Percentiles rank a stretch among this genome's conserved stretches.
These are phyloP conservation scores for Sinocyclocheilus grahami DNA, from an alignment of 2,113 vertebrate species.

Conservation along the genomic window DNA sequence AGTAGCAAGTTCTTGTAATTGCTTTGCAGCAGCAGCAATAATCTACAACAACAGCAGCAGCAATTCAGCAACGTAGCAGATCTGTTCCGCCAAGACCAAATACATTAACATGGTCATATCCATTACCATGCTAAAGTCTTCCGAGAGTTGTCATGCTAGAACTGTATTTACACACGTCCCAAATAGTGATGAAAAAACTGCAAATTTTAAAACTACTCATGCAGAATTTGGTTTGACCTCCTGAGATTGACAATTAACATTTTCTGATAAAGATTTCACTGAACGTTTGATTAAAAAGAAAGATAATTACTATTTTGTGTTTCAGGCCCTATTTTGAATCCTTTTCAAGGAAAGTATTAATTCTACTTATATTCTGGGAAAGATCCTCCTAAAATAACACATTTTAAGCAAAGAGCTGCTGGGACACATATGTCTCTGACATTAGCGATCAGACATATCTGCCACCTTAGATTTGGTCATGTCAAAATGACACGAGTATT, in stretches of 20 bases:
- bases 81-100: too few species aligned
- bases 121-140: too few species aligned
- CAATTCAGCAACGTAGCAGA: too few species aligned
- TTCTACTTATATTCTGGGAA: not conserved
- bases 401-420: not conserved
- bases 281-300: not conserved
- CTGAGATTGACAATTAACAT: not conserved
- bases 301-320: not conserved
- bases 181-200: not conserved
- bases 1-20: too few species aligned
- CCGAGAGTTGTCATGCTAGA: too few species aligned
- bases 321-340: not conserved
- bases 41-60: too few species aligned
- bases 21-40: too few species aligned
- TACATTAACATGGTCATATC: too few species aligned
- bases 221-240: not conserved
- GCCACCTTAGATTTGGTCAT: constrained; percentile 51
- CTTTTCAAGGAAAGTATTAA: not conserved
- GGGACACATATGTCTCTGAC: constrained; percentile 34
- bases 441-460: constrained; percentile 58
- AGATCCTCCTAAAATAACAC: not conserved
- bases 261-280: not conserved
- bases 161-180: too few species aligned
- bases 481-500: constrained; percentile 18
- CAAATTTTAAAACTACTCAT: too few species aligned